Evolutionary conservation across 2,797 vertebrate genomes (phyloP).

Genomic region (Xerus rutilus): DNA sequence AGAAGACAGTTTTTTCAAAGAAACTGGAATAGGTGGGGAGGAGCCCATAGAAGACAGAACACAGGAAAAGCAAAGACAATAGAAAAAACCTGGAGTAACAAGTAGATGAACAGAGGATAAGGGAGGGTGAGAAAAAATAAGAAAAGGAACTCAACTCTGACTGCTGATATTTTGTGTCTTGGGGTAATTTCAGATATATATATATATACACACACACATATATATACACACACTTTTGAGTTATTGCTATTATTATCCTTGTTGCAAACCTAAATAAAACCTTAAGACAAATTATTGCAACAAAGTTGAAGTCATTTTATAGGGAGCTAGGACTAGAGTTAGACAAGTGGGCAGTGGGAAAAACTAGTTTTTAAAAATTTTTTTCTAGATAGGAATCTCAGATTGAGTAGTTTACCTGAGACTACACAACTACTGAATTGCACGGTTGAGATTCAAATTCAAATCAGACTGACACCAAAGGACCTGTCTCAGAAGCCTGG

Average conservation of each 20-base stretch:
- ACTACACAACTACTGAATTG: background rate
- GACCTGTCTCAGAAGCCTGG: background rate
- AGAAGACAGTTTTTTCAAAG: background rate
- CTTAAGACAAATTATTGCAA: background rate
- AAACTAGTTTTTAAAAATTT: background rate
- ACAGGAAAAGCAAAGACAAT: background rate
- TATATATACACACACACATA: too few relatives aligned
- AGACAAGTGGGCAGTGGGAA: background rate
- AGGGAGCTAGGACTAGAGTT: background rate
- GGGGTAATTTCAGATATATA: background rate
- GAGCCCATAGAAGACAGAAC: background rate
- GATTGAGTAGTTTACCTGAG: background rate
- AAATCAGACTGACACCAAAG: background rate
- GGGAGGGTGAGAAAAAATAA: background rate
- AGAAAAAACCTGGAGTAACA: background rate
- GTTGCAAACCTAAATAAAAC: background rate
- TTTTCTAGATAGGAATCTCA: constrained; percentile 1
- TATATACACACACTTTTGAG: background rate
- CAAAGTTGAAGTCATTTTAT: background rate
- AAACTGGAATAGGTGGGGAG: background rate
- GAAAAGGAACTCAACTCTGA: background rate
- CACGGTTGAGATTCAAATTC: background rate
- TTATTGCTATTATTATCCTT: background rate
- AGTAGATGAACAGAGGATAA: background rate
- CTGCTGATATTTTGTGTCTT: background rate